phyloP scores from a whole-genome alignment of 2,888 invertebrate genomes.

The Agrochola lota region DNA sequence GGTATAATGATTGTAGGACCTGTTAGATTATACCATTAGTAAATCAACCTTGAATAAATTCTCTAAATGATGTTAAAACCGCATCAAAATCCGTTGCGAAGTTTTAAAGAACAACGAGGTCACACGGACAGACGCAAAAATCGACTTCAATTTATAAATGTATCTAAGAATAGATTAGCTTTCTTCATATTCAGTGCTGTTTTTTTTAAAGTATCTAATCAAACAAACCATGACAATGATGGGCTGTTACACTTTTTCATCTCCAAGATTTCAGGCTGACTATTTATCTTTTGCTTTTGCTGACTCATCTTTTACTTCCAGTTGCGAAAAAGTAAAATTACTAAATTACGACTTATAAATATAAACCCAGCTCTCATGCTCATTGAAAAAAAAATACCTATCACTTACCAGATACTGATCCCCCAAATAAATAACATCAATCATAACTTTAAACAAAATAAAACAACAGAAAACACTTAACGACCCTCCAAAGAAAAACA shows the following conservation, averaged over 20 bases:
- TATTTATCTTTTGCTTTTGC: neutral
- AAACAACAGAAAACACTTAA: conserved; percentile 2
- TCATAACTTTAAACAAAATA: neutral
- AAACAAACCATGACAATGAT: neutral
- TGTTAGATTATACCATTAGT: no score
- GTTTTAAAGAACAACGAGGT: no score
- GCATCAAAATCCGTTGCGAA: no score
- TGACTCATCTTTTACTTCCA: no score
- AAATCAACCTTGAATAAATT: no score
- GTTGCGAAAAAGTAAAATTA: no score
- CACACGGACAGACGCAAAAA: no score
- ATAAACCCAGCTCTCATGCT: no score
- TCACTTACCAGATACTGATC: neutral
- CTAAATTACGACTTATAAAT: neutral
- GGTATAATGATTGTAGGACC: no score
- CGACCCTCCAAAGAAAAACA: conserved; percentile 2
- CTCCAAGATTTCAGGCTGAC: neutral
- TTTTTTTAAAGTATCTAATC: neutral
- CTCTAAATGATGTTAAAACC: no score
- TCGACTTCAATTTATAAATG: no score
- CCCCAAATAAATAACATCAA: neutral
- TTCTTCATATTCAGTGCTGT: conserved; percentile 3
- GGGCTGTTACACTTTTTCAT: neutral
- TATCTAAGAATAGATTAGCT: neutral
- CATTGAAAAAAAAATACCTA: neutral